Evolutionary conservation across 2,113 vertebrate species (phyloP).

Genomic region (Polypterus bichir): DNA sequence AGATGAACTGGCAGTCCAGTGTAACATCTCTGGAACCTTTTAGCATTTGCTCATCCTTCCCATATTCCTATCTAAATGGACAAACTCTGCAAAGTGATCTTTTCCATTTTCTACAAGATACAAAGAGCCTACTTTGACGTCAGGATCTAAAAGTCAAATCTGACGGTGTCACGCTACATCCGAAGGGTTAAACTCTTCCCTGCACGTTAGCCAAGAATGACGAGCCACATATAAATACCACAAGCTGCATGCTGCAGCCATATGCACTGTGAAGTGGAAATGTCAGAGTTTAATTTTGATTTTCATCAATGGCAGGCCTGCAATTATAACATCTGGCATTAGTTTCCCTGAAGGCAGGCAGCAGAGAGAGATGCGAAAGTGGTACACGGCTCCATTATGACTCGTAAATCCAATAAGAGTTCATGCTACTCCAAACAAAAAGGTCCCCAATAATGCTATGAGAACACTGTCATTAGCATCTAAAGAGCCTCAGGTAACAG

Average conservation of each 20-base stretch:
- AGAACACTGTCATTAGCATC: conserved; percentile 29
- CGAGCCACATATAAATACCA: conserved; percentile 56
- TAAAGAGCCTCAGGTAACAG: conserved; percentile 20
- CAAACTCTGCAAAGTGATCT: conserved; percentile 1
- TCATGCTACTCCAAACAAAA: conserved; percentile 27
- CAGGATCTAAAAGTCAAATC: neutral
- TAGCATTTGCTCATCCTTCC: neutral
- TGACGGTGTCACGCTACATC: neutral
- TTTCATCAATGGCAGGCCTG: conserved; percentile 30
- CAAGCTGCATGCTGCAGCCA: conserved; percentile 29
- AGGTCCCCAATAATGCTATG: conserved; percentile 32
- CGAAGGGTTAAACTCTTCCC: conserved; percentile 1
- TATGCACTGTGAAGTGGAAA: conserved; percentile 42
- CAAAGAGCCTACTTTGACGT: neutral
- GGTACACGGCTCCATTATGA: conserved; percentile 44
- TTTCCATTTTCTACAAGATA: neutral
- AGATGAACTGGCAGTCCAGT: conserved; percentile 45
- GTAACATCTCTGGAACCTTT: conserved; percentile 16
- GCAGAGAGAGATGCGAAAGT: conserved; percentile 6
- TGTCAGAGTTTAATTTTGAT: conserved; percentile 57
- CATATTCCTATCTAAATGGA: neutral
- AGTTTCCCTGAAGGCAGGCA: conserved; percentile 26
- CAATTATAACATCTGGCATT: conserved; percentile 45
- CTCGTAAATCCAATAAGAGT: conserved; percentile 52
- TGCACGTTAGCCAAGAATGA: conserved; percentile 12